phyloP scores from a whole-genome alignment of 2,888 invertebrate genomes.

The Ryuthela nishihirai region DNA sequence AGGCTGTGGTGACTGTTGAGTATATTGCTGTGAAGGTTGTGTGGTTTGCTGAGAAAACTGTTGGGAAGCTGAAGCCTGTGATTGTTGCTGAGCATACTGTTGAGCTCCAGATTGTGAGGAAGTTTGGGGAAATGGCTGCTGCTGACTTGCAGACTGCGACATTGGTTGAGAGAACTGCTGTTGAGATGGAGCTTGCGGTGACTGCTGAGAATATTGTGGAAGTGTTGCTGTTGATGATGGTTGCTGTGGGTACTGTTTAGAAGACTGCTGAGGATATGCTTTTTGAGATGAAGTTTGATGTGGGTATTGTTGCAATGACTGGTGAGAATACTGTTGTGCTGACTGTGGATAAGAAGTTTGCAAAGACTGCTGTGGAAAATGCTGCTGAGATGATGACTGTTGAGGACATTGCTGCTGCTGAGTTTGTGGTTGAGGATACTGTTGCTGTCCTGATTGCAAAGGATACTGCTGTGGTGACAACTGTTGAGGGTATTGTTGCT shows the following conservation, averaged over 20 bases:
- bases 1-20: background rate
- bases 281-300: too few relatives aligned
- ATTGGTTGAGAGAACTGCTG: conserved; percentile 16
- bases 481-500: conserved; percentile 10
- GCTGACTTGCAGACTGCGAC: background rate
- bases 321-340: conserved; percentile 1
- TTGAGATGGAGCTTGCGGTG: conserved; percentile 7
- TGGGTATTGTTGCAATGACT: conserved; percentile 17
- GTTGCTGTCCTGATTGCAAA: too few relatives aligned
- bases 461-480: conserved; percentile 8
- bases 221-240: too few relatives aligned
- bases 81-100: conserved; percentile 9
- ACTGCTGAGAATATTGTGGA: conserved; percentile 16
- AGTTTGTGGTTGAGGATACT: conserved; percentile 10
- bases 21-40: conserved; percentile 5
- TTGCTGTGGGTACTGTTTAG: conserved; percentile 16
- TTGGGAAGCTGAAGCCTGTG: conserved; percentile 3
- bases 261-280: conserved; percentile 9
- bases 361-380: conserved; percentile 11
- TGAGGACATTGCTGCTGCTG: too few relatives aligned
- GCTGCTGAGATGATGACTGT: too few relatives aligned
- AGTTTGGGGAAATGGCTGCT: conserved; percentile 11
- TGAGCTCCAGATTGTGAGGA: conserved; percentile 8
- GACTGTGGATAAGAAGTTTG: conserved; percentile 16
- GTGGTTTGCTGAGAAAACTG: conserved; percentile 8